Evolutionary conservation across 1,140 invertebrate genomes (phyloP), one percentile per base, ranked within the genome.

Genomic region (Colletes latitarsis): DNA sequence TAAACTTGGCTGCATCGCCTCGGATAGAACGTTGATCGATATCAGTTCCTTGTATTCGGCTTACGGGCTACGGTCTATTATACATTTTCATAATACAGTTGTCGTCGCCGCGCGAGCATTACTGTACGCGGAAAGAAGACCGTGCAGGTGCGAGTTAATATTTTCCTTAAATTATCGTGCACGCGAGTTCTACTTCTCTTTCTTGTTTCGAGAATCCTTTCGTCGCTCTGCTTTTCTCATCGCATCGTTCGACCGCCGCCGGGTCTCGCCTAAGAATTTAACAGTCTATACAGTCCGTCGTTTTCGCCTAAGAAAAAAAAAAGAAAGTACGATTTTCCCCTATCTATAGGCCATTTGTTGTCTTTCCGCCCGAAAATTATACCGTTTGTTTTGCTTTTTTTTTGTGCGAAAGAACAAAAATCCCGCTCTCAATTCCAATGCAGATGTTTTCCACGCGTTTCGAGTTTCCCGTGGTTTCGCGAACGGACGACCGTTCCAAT

Each of bases 1-100:
- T 75, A 76, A 81, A 60, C 41, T 87, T 85, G 77, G 67, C 83
- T 82, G 81, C 69, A 81, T 83, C 85, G 70, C 77, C 81, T 81
- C 74, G 82, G 72, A 75, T 76, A 81, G 77, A 82, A 81, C 71
- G 76, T 82, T 78, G 55, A 63, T 73, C 52, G 67, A 49, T 67
- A 58, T 68, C 57, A 66, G 77, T 62, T 77, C 70, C 19, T 52
- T n/a, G 70, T 46, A 53, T 55, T 72, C 46, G 49, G 19, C 49
- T 78, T 78, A 78, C 60, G 15, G 12, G 21, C 81, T 82, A 82
- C 30, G 49, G 17, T 66, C 75, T 82, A 82, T 82, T 72, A 72
- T 78, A 82, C 81, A 81, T 15, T n/a, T 77, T 67, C 78, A 78
- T 72, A 71, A 67, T 82, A 82, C 75, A 82, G 15, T 63, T 67